Conservation (phyloP, 2,888 invertebrate genomes). For the Acheta domesticus region DNA sequence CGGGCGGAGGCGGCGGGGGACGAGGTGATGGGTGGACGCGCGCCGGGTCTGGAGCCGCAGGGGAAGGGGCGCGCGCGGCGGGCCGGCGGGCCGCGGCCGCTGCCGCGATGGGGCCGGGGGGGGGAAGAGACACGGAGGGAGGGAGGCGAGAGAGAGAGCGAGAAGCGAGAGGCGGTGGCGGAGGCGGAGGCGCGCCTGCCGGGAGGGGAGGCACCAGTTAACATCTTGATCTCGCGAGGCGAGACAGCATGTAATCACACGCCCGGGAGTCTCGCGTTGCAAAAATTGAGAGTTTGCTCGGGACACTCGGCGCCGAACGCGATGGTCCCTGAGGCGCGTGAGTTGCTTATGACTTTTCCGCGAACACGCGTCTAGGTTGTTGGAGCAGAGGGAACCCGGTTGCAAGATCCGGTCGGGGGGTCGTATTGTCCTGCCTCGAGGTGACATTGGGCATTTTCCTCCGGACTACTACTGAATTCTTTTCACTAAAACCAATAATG, state of each 20-base stretch:
- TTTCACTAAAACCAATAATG: no score
- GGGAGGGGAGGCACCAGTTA: slow-evolving; percentile 18
- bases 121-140: background rate
- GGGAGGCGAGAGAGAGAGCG: background rate
- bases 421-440: no score
- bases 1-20: background rate
- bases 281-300: slow-evolving; percentile 18
- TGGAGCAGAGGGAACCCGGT: no score
- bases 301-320: background rate
- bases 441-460: no score
- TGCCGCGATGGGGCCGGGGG: background rate
- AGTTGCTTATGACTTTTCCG: no score
- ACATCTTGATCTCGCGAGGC: slow-evolving; percentile 18
- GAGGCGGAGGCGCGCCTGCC: background rate
- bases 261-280: background rate
- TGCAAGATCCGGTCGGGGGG: no score
- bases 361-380: no score
- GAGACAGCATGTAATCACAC: slow-evolving; percentile 18
- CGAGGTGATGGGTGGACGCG: slow-evolving; percentile 11
- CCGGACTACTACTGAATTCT: no score
- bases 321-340: background rate
- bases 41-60: background rate
- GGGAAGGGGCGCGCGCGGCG: background rate
- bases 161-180: background rate
- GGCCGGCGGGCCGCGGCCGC: background rate